Conservation (phyloP, 2,888 invertebrate species). For the Mechanitis mazaeus region DNA sequence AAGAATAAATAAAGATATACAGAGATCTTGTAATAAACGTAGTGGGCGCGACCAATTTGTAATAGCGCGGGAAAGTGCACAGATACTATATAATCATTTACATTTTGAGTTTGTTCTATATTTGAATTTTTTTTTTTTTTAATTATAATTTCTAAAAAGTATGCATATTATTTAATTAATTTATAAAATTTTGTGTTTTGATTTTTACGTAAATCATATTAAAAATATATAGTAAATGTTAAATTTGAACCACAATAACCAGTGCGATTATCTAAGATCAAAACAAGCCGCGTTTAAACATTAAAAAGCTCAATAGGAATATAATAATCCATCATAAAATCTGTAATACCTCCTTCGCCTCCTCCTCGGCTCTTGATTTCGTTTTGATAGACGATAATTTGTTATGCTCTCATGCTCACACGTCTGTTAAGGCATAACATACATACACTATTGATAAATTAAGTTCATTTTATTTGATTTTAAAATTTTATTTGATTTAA, state of each 20-base stretch:
- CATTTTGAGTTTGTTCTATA: conserved; percentile 13
- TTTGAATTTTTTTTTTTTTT: background rate
- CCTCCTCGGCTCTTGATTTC: conserved; percentile 53
- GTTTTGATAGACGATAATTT: conserved; percentile 67
- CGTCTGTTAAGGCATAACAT: conserved; percentile 4
- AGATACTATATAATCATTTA: conserved; percentile 18
- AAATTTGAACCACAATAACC: conserved; percentile 8
- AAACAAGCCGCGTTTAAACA: conserved; percentile 24
- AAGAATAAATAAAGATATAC: conserved; percentile 23
- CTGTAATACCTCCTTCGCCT: conserved; percentile 33
- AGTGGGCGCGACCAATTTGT: conserved; percentile 68
- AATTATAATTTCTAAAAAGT: background rate
- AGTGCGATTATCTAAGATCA: conserved; percentile 16
- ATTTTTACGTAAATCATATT: too few relatives aligned
- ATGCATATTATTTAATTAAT: conserved; percentile 1
- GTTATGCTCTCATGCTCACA: conserved; percentile 41
- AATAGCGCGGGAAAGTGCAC: conserved; percentile 54
- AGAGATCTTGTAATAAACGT: conserved; percentile 17
- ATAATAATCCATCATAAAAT: conserved; percentile 31
- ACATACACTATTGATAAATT: background rate
- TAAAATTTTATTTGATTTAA: background rate
- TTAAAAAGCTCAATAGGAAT: conserved; percentile 28
- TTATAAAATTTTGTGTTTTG: background rate
- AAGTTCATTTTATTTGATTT: background rate
- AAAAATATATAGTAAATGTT: conserved; percentile 4